Percentiles rank a stretch among this genome's conserved stretches.
These are phyloP conservation scores for Leptosomus discolor DNA, from an alignment of 2,113 vertebrate species.

Conservation along the genomic window DNA sequence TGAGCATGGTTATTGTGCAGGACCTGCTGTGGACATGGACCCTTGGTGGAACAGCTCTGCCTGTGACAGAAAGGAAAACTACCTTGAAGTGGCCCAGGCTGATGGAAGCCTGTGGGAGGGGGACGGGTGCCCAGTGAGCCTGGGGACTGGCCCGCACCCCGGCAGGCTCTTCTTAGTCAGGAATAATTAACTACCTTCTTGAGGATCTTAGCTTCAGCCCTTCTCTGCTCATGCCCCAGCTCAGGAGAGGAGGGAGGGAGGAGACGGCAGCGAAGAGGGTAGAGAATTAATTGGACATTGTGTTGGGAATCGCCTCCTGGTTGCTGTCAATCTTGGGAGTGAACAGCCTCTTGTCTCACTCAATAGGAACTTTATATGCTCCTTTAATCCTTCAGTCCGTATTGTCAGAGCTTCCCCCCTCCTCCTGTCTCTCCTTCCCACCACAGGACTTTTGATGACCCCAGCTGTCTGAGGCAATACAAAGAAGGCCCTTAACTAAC, in stretches of 20 bases:
- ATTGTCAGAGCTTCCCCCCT: slow-evolving; percentile 66
- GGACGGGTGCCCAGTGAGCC: neutral
- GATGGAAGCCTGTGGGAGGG: neutral
- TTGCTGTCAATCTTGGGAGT: slow-evolving; percentile 68
- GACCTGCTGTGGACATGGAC: neutral
- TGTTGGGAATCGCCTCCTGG: slow-evolving; percentile 69
- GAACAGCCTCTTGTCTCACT: slow-evolving; percentile 73
- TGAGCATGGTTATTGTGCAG: neutral
- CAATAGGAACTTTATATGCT: slow-evolving; percentile 72
- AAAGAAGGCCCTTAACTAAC: slow-evolving; percentile 68
- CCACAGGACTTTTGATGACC: slow-evolving; percentile 66
- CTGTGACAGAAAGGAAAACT: neutral
- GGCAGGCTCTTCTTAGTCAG: slow-evolving; percentile 30
- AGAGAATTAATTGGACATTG: slow-evolving; percentile 74
- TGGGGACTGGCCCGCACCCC: neutral
- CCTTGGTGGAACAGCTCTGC: neutral
- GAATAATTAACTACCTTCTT: slow-evolving; percentile 67
- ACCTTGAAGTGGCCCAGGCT: neutral
- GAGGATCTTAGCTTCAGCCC: slow-evolving; percentile 57
- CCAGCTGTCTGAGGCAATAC: slow-evolving; percentile 67
- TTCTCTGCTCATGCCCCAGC: slow-evolving; percentile 61
- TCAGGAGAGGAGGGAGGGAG: slow-evolving; percentile 52
- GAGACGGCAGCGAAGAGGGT: slow-evolving; percentile 55
- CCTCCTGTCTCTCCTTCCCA: slow-evolving; percentile 66
- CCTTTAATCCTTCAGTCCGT: slow-evolving; percentile 69